These are phyloP conservation scores for Andrena haemorrhoa DNA, from an alignment of 2,888 invertebrate genomes.

Conservation along the genomic window DNA sequence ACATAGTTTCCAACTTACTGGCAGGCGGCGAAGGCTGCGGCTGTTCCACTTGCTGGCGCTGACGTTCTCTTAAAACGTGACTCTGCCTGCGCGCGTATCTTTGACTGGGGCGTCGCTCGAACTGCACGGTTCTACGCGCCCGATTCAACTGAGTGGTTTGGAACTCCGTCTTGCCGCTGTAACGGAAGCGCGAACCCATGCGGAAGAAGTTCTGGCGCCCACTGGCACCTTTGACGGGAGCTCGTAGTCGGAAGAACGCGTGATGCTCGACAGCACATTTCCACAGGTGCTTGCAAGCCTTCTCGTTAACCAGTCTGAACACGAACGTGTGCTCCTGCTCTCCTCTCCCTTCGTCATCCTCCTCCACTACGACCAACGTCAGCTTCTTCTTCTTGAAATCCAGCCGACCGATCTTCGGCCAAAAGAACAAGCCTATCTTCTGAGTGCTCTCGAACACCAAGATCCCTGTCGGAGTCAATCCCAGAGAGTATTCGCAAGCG, in stretches of 20 bases:
- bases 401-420: slow-evolving; percentile 99
- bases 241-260: slow-evolving; percentile 98
- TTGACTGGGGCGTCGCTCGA: slow-evolving; percentile 98
- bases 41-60: slow-evolving; percentile 86
- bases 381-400: slow-evolving; percentile 99
- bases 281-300: slow-evolving; percentile 99
- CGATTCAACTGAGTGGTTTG: slow-evolving; percentile 97
- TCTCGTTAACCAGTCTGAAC: slow-evolving; percentile 97
- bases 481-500: slow-evolving; percentile 97
- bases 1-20: slow-evolving; percentile 76
- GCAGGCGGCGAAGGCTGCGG: slow-evolving; percentile 69
- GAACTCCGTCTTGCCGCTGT: slow-evolving; percentile 98
- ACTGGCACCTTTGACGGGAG: slow-evolving; percentile 94
- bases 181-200: slow-evolving; percentile 98
- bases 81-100: slow-evolving; percentile 97
- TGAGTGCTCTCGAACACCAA: slow-evolving; percentile 98
- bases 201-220: slow-evolving; percentile 98
- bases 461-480: slow-evolving; percentile 99
- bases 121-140: slow-evolving; percentile 96
- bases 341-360: slow-evolving; percentile 96
- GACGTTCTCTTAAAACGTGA: slow-evolving; percentile 93
- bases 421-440: slow-evolving; percentile 99
- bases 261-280: slow-evolving; percentile 99
- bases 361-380: slow-evolving; percentile 98
- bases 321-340: slow-evolving; percentile 99